Conservation (phyloP, 1,140 invertebrate species). For the Drosophila bipectinata region DNA sequence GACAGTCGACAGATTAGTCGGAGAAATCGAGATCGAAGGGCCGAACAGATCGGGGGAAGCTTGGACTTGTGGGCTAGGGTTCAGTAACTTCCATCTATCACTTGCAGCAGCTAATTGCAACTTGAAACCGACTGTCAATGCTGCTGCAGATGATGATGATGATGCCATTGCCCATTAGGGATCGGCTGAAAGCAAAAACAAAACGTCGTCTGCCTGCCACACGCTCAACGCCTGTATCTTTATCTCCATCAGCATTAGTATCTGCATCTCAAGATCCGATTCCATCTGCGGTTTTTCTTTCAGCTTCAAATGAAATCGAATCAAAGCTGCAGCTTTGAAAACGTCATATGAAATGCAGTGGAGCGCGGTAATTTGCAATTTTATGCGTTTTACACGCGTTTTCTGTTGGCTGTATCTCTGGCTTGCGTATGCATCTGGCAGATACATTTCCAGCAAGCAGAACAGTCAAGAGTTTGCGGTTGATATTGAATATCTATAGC, state of each 20-base stretch:
- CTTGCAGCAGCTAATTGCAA: constrained; percentile 74
- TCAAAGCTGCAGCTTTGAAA: constrained; percentile 61
- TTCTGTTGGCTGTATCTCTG: constrained; percentile 45
- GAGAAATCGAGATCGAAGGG: not conserved
- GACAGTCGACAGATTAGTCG: constrained; percentile 26
- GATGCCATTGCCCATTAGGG: constrained; percentile 67
- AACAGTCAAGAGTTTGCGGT: constrained; percentile 22
- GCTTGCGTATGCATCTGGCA: constrained; percentile 34
- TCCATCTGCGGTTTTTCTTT: constrained; percentile 38
- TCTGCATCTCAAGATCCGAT: constrained; percentile 18
- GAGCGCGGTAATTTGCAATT: constrained; percentile 70
- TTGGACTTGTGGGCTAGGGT: constrained; percentile 43
- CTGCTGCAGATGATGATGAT: constrained; percentile 25
- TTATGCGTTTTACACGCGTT: constrained; percentile 74
- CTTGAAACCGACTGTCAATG: constrained; percentile 70
- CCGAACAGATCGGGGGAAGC: not conserved
- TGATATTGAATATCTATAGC: constrained; percentile 4
- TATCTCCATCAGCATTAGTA: constrained; percentile 18
- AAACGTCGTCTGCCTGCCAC: constrained; percentile 72
- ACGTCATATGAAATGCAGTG: constrained; percentile 58
- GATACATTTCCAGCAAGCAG: constrained; percentile 44
- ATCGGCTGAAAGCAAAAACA: constrained; percentile 27
- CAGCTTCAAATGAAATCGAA: constrained; percentile 69
- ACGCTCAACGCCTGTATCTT: constrained; percentile 55
- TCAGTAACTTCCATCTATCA: constrained; percentile 68